Percentiles rank a stretch among this genome's conserved stretches.
Conservation (phyloP, 2,797 vertebrate species). For the Tragelaphus eurycerus region DNA sequence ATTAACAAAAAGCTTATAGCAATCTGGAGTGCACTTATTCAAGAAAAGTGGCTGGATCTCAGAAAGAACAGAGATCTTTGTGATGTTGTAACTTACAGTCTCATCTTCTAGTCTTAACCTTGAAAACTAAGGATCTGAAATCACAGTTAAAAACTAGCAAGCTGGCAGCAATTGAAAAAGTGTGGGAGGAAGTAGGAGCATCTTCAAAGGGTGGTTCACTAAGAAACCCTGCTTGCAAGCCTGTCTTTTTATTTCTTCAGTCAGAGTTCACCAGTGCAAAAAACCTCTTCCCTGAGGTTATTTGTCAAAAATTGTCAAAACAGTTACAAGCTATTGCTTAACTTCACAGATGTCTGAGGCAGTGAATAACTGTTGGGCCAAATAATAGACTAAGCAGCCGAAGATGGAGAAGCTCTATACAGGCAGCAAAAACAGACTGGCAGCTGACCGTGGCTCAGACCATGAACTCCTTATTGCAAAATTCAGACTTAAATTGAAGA, state of each 20-base stretch:
- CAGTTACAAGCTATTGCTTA: neutral
- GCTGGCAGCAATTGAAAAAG: neutral
- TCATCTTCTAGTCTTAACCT: neutral
- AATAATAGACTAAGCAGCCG: neutral
- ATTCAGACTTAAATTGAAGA: neutral
- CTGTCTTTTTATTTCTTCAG: neutral
- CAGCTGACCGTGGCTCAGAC: neutral
- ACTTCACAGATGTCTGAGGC: neutral
- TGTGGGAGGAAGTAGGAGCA: neutral
- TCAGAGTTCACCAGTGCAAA: neutral
- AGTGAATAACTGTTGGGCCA: neutral
- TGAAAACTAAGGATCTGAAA: neutral
- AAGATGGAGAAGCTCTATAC: neutral
- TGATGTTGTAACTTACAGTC: neutral
- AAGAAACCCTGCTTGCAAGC: neutral
- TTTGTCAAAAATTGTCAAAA: neutral
- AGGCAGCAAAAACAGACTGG: neutral
- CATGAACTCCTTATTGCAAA: neutral
- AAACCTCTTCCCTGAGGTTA: neutral
- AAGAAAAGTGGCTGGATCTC: neutral
- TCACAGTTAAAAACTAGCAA: neutral
- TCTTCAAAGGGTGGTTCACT: neutral
- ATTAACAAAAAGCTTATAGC: neutral
- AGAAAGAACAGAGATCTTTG: neutral
- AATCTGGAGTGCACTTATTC: neutral